Base-by-base conservation (phyloP, 2,888 invertebrate genomes). In the Agrypnus murinus region DNA sequence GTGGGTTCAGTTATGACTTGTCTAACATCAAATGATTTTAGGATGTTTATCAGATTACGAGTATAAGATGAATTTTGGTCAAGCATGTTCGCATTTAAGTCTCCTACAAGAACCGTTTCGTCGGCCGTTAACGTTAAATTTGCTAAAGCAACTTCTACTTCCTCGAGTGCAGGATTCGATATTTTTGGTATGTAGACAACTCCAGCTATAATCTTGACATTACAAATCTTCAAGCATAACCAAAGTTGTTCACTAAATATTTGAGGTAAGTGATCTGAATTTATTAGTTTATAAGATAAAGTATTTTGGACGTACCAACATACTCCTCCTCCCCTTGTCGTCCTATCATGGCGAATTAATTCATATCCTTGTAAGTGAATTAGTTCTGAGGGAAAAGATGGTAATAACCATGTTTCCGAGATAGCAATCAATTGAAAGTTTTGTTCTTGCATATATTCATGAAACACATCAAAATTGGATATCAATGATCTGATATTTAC, bases 361-460 rank as follows among this genome's bases (percentile, higher is more conserved):
- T 15, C 2, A 14, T 43, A 43, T 7, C 12, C 19, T 1, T 10
- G 59, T 2, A 25, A n/a, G 7, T n/a, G 25, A 15, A 15, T 40
- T 15, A 59, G 40, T 8, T 9, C 1, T 8, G 38, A 19, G 5
- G 12, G 43, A 38, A 43, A 17, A 9, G 10, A 6, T 8, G 59
- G 9, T 1, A n/a, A 17, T 2, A 59, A 19, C 19, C 59, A 59
- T 14, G 59, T 59, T 43, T 59, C 59, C 7, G 59, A 17, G 14
- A 45, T 2, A 14, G 59, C 59, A 15, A 38, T 19, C 31, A 59
- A 17, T 8, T 59, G 59, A 43, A 59, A 59, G 5, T 45, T 34
- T 17, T 31, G 10, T 31, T 15, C n/a, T n/a, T n/a, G n/a, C n/a
- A n/a, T n/a, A n/a, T n/a, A n/a, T n/a, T n/a, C n/a, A n/a, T n/a